Evolutionary conservation across 2,113 vertebrate species (phyloP).

Genomic region (Pseudonaja textilis): DNA sequence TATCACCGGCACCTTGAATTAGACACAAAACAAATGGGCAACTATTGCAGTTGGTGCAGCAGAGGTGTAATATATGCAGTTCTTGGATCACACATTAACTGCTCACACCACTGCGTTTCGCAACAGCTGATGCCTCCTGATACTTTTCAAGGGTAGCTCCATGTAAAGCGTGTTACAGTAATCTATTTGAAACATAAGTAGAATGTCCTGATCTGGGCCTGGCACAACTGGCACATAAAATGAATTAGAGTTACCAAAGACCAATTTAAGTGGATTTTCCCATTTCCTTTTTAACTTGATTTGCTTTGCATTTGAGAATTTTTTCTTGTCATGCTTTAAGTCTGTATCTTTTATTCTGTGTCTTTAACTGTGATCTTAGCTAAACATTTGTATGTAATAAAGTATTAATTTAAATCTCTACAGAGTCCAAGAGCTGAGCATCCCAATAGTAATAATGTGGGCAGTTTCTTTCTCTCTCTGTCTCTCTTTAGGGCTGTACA

Average conservation of each 20-base stretch:
- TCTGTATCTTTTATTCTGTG: neutral
- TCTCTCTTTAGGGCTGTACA: neutral
- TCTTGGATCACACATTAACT: neutral
- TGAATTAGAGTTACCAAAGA: neutral
- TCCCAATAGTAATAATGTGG: neutral
- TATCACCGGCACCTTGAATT: neutral
- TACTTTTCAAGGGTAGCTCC: neutral
- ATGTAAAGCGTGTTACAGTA: neutral
- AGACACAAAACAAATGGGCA: neutral
- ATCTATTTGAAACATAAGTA: neutral
- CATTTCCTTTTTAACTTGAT: neutral
- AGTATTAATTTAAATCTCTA: neutral
- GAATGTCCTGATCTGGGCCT: neutral
- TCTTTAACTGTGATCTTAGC: neutral
- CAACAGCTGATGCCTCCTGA: neutral
- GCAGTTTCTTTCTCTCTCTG: neutral
- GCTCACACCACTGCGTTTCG: neutral
- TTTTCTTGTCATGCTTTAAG: neutral
- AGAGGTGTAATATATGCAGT: neutral
- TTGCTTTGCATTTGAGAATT: neutral
- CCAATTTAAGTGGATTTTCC: neutral
- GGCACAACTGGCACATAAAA: neutral
- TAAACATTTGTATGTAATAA: neutral
- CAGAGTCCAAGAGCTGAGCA: neutral
- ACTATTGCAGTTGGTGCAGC: neutral